Evolutionary conservation across 2,797 vertebrate species (phyloP), one percentile per base, ranked within the genome.

Genomic region (Phylloscopus collybita): DNA sequence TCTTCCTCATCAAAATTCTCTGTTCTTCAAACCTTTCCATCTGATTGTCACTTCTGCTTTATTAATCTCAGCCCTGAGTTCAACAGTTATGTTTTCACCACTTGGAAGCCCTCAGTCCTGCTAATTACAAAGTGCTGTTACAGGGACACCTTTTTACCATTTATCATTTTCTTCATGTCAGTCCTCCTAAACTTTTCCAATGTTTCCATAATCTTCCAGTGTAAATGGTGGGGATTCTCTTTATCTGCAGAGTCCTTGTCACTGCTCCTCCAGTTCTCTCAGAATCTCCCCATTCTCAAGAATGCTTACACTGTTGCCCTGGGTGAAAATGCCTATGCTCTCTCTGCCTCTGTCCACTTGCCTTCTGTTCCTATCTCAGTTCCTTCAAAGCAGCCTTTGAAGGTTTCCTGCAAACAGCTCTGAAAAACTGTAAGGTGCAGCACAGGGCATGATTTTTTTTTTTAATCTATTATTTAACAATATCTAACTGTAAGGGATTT

Each of bases 81-180:
- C 29, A 64, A 8, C 4, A 60, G 12, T 51, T 65, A 34, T 10
- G 1, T 3, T 86, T 26, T 88, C 22, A 59, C 7, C 7, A 16
- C 26, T 19, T 5, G 29, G 42, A 75, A 75, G 4, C 2, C 9
- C 19, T 65, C 1, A 0, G 4, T 54, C 7, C 47, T 79, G 6
- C 13, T 47, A 18, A 29, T 34, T 59, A 25, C 29, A 11, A 76
- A 76, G 4, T 21, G 13, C 16, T n/a, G 1, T 38, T 69, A n/a
- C 26, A n/a, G 57, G 10, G 5, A 60, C 4, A 0, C 2, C 8
- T 26, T 85, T 85, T 47, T 32, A 25, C 2, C 1, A 8, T 42
- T 59, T 45, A 50, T 20, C 0, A 3, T 30, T 67, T 78, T 61
- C 64, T 57, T 51, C 13, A 6, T 34, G 47, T 30, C 25, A 25